These are phyloP conservation scores for Pandion haliaetus DNA, from an alignment of 2,113 vertebrate genomes.

Conservation along the genomic window DNA sequence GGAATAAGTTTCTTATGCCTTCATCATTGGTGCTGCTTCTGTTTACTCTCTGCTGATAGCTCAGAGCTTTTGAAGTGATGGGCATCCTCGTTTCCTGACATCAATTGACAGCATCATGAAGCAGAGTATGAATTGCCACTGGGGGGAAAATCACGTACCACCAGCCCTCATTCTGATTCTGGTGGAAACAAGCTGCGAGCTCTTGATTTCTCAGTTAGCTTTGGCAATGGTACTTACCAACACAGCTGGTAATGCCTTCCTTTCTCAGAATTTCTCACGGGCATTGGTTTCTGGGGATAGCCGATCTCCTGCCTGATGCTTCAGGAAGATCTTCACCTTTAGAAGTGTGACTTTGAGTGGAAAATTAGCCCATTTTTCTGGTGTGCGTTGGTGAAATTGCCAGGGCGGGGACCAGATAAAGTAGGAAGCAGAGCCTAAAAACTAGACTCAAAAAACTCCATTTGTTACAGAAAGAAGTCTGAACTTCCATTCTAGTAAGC, in stretches of 20 bases:
- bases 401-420: background rate
- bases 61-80: background rate
- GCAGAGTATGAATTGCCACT: background rate
- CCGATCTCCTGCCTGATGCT: background rate
- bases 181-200: background rate
- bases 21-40: background rate
- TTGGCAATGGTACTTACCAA: background rate
- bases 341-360: background rate
- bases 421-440: background rate
- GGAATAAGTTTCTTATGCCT: background rate
- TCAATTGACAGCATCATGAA: background rate
- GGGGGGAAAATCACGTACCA: background rate
- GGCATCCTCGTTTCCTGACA: background rate
- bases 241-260: background rate
- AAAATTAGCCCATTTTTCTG: background rate
- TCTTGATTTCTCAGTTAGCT: background rate
- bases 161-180: background rate
- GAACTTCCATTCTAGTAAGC: background rate
- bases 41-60: background rate
- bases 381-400: background rate
- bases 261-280: background rate
- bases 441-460: background rate
- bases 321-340: background rate
- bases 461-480: background rate
- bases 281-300: background rate